These are phyloP conservation scores for Neodontobutis hainanensis DNA, from an alignment of 2,113 vertebrate species.

Conservation along the genomic window DNA sequence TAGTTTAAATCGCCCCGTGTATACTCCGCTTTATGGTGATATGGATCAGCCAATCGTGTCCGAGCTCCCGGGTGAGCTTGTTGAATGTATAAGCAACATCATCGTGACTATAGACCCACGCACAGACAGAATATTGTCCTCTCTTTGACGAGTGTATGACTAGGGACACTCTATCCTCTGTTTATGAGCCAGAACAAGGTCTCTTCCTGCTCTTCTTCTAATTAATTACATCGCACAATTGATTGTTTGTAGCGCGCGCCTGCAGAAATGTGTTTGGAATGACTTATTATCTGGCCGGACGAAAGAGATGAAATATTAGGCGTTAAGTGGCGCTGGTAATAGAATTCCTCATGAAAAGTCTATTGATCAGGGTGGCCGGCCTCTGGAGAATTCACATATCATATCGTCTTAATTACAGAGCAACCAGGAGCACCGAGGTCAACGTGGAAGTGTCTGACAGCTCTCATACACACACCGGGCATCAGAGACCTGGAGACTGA, in stretches of 20 bases:
- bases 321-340: conserved; percentile 81
- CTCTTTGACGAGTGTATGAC: conserved; percentile 40
- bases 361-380: conserved; percentile 76
- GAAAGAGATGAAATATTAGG: conserved; percentile 82
- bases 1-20: conserved; percentile 30
- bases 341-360: conserved; percentile 77
- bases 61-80: conserved; percentile 11
- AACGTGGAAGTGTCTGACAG: conserved; percentile 36
- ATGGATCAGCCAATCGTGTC: conserved; percentile 23
- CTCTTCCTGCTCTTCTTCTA: conserved; percentile 66
- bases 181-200: conserved; percentile 36
- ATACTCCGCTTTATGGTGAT: conserved; percentile 5
- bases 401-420: conserved; percentile 77
- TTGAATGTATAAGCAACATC: conserved; percentile 4
- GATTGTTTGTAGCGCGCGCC: conserved; percentile 74
- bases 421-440: conserved; percentile 56
- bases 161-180: conserved; percentile 53
- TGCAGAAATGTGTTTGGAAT: conserved; percentile 76
- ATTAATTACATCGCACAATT: conserved; percentile 76
- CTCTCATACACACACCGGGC: conserved; percentile 27
- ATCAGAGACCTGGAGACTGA: neutral
- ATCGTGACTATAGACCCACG: neutral
- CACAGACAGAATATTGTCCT: conserved; percentile 4
- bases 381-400: conserved; percentile 73
- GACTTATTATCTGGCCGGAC: conserved; percentile 75